These are phyloP conservation scores for Plusia festucae DNA, from an alignment of 2,888 invertebrate species.

Conservation along the genomic window DNA sequence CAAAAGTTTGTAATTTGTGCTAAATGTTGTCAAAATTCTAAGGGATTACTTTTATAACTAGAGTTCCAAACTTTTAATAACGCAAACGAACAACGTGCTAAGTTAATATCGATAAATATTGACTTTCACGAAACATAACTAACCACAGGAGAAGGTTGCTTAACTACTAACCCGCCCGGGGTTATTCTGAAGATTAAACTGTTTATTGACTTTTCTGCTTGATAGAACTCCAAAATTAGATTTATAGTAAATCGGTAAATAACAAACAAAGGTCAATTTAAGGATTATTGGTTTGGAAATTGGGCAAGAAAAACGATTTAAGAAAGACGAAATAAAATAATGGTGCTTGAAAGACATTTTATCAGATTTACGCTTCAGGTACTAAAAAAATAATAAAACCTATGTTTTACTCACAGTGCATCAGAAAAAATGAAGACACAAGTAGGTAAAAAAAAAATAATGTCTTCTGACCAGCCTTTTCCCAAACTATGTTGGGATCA, in stretches of 20 bases:
- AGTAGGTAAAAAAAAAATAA: too few species aligned
- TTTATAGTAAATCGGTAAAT: constrained; percentile 45
- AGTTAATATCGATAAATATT: constrained; percentile 42
- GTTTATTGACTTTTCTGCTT: constrained; percentile 54
- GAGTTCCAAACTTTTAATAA: constrained; percentile 21
- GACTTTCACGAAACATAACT: constrained; percentile 30
- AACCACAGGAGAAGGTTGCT: constrained; percentile 35
- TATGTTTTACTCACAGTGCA: too few species aligned
- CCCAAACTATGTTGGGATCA: too few species aligned
- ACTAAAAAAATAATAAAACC: too few species aligned
- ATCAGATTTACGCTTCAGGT: too few species aligned
- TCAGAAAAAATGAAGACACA: too few species aligned
- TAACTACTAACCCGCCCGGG: constrained; percentile 28
- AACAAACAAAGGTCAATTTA: constrained; percentile 51
- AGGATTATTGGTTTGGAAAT: constrained; percentile 42
- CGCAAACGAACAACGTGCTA: constrained; percentile 32
- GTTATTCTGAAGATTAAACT: constrained; percentile 59
- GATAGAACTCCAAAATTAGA: constrained; percentile 50
- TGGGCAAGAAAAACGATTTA: constrained; percentile 18
- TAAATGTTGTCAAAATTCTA: neutral
- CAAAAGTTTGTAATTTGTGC: neutral
- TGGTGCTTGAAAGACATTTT: too few species aligned
- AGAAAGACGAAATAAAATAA: neutral
- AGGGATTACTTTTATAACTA: constrained; percentile 17
- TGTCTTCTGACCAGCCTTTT: too few species aligned